phyloP scores from a whole-genome alignment of 1,140 invertebrate genomes.

The Calephelis nemesis region DNA sequence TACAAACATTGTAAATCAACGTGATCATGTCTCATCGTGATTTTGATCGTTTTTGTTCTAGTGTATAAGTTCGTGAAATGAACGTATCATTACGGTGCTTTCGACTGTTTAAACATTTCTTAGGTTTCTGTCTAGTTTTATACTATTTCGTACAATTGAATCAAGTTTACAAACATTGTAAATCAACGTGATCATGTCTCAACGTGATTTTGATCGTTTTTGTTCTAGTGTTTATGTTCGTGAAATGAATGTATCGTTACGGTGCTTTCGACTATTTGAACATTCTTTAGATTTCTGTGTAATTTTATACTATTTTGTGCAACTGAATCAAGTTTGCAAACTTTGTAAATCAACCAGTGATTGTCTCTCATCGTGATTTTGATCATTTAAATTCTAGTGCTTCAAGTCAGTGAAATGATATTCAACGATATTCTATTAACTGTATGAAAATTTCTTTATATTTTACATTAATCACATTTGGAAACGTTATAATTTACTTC shows the following conservation, averaged over 20 bases:
- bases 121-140: slow-evolving; percentile 64
- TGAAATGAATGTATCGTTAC: too few species aligned
- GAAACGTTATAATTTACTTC: too few species aligned
- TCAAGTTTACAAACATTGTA: slow-evolving; percentile 44
- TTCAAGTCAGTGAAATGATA: too few species aligned
- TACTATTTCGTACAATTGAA: slow-evolving; percentile 58
- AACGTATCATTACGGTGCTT: slow-evolving; percentile 16
- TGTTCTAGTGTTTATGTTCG: too few species aligned
- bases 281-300: slow-evolving; percentile 60
- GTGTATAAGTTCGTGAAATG: too few species aligned
- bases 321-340: slow-evolving; percentile 45
- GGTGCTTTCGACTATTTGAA: slow-evolving; percentile 45
- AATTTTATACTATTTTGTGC: slow-evolving; percentile 64
- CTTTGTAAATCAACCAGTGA: slow-evolving; percentile 42
- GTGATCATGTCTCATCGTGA: neutral
- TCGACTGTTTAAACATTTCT: slow-evolving; percentile 54
- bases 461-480: too few species aligned
- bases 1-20: slow-evolving; percentile 48
- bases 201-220: neutral
- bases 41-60: neutral
- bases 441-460: too few species aligned
- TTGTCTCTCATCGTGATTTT: neutral
- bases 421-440: too few species aligned
- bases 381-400: neutral
- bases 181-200: slow-evolving; percentile 28